phyloP scores from a whole-genome alignment of 2,888 invertebrate genomes.

The Mylabris sibirica region DNA sequence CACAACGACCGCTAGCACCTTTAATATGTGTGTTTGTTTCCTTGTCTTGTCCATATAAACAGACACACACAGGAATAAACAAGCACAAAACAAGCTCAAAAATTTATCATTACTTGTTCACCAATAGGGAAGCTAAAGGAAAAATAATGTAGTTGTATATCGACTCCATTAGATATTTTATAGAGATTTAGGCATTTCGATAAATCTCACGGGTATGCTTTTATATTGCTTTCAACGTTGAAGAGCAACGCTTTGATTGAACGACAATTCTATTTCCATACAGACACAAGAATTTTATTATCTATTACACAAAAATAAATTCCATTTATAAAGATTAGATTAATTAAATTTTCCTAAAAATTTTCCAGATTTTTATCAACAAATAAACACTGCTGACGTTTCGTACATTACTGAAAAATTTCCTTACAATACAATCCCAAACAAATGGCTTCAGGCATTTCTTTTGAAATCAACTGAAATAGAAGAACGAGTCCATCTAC shows the following conservation, averaged over 20 bases:
- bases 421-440: slow-evolving; percentile 35
- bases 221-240: not conserved
- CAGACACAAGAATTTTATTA: not conserved
- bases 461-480: slow-evolving; percentile 18
- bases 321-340: not conserved
- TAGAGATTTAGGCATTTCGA: not conserved
- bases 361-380: not conserved
- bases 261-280: not conserved
- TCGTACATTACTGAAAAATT: slow-evolving; percentile 25
- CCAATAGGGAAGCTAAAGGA: not conserved
- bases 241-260: not conserved
- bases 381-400: slow-evolving; percentile 37
- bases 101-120: slow-evolving; percentile 38
- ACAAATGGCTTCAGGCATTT: slow-evolving; percentile 32
- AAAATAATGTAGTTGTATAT: not conserved
- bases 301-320: not conserved
- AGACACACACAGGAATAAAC: not conserved
- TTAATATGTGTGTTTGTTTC: slow-evolving; percentile 34
- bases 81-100: slow-evolving; percentile 32
- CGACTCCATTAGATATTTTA: not conserved
- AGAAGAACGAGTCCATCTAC: not conserved
- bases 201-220: not conserved
- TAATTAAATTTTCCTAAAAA: not conserved
- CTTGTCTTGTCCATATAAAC: slow-evolving; percentile 12
- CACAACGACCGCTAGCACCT: slow-evolving; percentile 34